Conservation (phyloP, 2,113 vertebrate genomes). For the Gobius niger region DNA sequence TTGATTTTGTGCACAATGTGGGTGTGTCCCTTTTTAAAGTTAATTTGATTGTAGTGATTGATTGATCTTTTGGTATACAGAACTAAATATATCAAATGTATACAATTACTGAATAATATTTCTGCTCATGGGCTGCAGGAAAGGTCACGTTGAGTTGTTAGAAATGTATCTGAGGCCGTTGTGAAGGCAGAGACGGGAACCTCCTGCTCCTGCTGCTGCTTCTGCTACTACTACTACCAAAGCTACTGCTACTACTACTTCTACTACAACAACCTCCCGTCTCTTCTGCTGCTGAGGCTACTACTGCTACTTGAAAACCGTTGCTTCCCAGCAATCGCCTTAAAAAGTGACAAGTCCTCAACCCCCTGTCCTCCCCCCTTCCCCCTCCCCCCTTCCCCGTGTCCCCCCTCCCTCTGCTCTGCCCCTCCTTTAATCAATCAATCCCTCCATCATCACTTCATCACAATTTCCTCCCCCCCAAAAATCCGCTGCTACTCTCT, state of each 20-base stretch:
- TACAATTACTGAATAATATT: slow-evolving; percentile 48
- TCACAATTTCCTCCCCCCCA: slow-evolving; percentile 20
- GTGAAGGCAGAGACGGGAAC: slow-evolving; percentile 69
- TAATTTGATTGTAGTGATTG: slow-evolving; percentile 49
- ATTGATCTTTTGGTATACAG: slow-evolving; percentile 38
- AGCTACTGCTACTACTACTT: slow-evolving; percentile 64
- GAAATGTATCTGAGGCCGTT: slow-evolving; percentile 61
- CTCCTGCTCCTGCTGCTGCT: slow-evolving; percentile 59
- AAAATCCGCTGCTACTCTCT: slow-evolving; percentile 18
- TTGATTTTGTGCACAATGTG: slow-evolving; percentile 45
- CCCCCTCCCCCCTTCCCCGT: slow-evolving; percentile 52
- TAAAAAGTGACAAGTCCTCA: slow-evolving; percentile 74
- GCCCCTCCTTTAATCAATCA: slow-evolving; percentile 42
- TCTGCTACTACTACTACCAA: slow-evolving; percentile 68
- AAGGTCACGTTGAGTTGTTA: slow-evolving; percentile 58
- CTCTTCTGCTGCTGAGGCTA: slow-evolving; percentile 72
- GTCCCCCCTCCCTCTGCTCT: slow-evolving; percentile 46
- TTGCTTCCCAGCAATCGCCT: slow-evolving; percentile 73
- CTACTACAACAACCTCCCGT: slow-evolving; percentile 58
- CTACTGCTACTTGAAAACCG: slow-evolving; percentile 62
- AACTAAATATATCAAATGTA: background rate
- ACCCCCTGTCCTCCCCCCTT: slow-evolving; percentile 58
- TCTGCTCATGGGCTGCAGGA: slow-evolving; percentile 71
- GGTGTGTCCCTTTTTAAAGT: slow-evolving; percentile 43
- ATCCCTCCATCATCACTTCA: slow-evolving; percentile 2